A percentile compares a stretch with the other conserved stretches of the same genome.
Conservation (phyloP, 2,888 invertebrate genomes). For the Drosophila siamana region DNA sequence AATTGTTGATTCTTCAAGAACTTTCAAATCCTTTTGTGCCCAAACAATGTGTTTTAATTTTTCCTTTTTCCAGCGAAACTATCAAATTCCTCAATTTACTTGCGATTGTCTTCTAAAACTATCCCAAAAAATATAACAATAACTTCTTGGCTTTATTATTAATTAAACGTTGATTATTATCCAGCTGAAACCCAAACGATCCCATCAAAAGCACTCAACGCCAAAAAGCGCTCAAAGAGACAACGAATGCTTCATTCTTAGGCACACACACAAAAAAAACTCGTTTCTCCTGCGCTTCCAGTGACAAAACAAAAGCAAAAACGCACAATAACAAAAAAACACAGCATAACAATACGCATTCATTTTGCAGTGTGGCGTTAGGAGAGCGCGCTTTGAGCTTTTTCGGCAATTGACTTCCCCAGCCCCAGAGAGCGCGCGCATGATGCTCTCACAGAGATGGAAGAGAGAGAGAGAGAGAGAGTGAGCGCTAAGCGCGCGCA, state of each 20-base stretch:
- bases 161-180: conserved; percentile 62
- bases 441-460: no score
- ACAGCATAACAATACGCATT: conserved; percentile 58
- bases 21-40: conserved; percentile 1
- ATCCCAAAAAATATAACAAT: conserved; percentile 1
- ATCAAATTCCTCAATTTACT: conserved; percentile 60
- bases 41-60: conserved; percentile 20
- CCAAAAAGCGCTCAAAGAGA: conserved; percentile 39
- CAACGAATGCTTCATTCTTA: not conserved
- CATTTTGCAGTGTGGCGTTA: conserved; percentile 60
- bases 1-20: not conserved
- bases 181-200: conserved; percentile 28
- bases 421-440: not conserved
- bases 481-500: conserved; percentile 38
- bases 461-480: conserved; percentile 6
- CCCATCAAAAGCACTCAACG: conserved; percentile 21
- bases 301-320: conserved; percentile 50
- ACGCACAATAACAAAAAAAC: conserved; percentile 26
- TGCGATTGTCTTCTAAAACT: conserved; percentile 42
- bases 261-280: conserved; percentile 33
- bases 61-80: conserved; percentile 24
- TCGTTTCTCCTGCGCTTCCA: conserved; percentile 71
- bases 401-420: conserved; percentile 13
- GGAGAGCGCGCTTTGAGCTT: conserved; percentile 14
- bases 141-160: conserved; percentile 32